Base-by-base conservation (phyloP, 2,888 invertebrate species). In the Nymphalis c-album region DNA sequence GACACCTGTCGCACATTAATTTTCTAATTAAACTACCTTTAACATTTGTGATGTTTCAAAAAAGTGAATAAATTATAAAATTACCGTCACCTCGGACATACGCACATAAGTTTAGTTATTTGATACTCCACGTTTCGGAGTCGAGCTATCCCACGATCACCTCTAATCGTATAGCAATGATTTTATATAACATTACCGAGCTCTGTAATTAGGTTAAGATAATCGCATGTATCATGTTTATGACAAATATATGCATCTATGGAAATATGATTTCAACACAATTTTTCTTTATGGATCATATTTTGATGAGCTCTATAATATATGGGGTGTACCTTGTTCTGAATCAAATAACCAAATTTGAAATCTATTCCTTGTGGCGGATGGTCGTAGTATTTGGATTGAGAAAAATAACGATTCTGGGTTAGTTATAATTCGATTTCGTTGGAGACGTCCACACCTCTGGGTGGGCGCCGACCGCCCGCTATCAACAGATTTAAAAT, bases 391-490 rank as follows among this genome's bases (percentile, higher is more conserved):
- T 13, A n/a, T 51, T 60, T 20, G 47, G 45, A 22, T 57, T 47
- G 18, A 10, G 20, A 5, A 31, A 4, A 18, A 62, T 60, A 8
- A 18, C 46, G 6, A 57, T 58, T 45, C n/a, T 63, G 62, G 74
- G 73, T 75, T 76, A 77, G 83, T 82, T 84, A 83, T 88, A 88
- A 88, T 89, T 89, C 84, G 88, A 88, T 89, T 88, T 89, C 81
- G 85, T 86, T 80, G 74, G 79, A 85, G 77, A 63, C 63, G 89
- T 89, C 88, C 84, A 87, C 87, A 87, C 87, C 90, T 89, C 84
- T 90, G 91, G 91, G 91, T 91, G 91, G 90, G 85, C 87, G 81
- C 79, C 80, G 88, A 83, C 78, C 88, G 82, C 89, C 90, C 86
- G 90, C 89, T 82, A 87, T 79, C 82, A 79, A 78, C 79, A 81